These are phyloP conservation scores for Papilio helenus DNA, from an alignment of 1,140 invertebrate species.

Conservation along the genomic window DNA sequence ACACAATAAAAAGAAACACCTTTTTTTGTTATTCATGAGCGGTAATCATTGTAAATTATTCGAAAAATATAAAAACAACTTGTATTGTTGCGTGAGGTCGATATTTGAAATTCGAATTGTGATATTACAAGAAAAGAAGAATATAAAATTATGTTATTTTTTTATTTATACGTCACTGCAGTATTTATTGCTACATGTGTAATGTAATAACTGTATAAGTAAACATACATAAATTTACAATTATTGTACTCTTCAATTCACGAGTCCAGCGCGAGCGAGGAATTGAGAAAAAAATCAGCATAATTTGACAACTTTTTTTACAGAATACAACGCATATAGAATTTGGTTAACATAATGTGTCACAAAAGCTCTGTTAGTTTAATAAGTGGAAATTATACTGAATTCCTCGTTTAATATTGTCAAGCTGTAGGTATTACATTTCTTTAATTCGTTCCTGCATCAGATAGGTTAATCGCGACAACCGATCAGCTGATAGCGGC, in stretches of 20 bases:
- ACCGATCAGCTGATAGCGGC: conserved; percentile 7
- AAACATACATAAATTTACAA: too few species aligned
- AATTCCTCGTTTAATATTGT: neutral
- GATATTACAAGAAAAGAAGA: neutral
- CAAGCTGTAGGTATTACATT: neutral
- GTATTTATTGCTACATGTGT: neutral
- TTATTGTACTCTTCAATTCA: too few species aligned
- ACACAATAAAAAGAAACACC: conserved; percentile 29
- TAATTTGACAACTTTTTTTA: too few species aligned
- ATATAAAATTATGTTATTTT: neutral
- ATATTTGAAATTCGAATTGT: neutral
- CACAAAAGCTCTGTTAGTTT: too few species aligned
- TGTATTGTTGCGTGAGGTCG: conserved; percentile 25
- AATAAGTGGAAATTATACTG: too few species aligned
- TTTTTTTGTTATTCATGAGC: conserved; percentile 34
- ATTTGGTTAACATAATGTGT: too few species aligned
- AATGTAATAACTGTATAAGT: neutral
- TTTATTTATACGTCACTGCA: neutral
- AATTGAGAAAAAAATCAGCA: too few species aligned
- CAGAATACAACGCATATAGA: too few species aligned
- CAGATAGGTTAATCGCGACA: conserved; percentile 17
- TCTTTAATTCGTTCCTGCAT: conserved; percentile 1
- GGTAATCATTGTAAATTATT: conserved; percentile 35
- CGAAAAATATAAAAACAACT: conserved; percentile 23
- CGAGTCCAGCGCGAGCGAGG: too few species aligned